Evolutionary conservation across 2,113 vertebrate species (phyloP).

Genomic region (Himantopus leucocephalus): DNA sequence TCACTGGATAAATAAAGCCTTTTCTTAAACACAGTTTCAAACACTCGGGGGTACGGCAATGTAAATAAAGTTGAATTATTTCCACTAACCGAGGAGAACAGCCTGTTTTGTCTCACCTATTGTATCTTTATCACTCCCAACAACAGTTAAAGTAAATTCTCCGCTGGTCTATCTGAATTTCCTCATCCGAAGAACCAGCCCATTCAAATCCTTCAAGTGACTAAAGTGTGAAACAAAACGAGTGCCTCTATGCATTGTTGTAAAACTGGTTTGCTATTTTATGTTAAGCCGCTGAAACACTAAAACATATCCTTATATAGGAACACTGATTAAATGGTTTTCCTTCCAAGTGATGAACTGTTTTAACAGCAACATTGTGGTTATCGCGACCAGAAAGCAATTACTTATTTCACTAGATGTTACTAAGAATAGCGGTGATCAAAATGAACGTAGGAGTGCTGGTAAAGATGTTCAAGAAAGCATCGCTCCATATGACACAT

Average conservation of each 20-base stretch:
- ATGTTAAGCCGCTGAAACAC: neutral
- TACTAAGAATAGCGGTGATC: conserved; percentile 54
- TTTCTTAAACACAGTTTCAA: neutral
- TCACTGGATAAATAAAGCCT: neutral
- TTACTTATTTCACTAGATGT: conserved; percentile 48
- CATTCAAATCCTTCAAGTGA: conserved; percentile 32
- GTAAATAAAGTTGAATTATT: conserved; percentile 58
- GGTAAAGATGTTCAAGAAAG: neutral
- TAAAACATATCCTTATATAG: conserved; percentile 35
- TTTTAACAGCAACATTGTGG: conserved; percentile 39
- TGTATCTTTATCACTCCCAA: conserved; percentile 27
- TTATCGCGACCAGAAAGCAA: conserved; percentile 50
- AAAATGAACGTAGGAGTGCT: conserved; percentile 50
- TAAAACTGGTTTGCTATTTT: conserved; percentile 1
- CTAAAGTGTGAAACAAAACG: conserved; percentile 58
- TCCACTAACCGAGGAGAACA: conserved; percentile 17
- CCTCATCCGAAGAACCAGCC: conserved; percentile 23
- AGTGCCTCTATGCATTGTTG: neutral
- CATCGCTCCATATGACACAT: neutral
- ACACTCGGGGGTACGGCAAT: neutral
- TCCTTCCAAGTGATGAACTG: conserved; percentile 28
- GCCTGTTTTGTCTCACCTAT: neutral
- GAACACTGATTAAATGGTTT: conserved; percentile 13
- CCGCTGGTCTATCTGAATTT: neutral
- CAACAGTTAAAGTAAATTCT: conserved; percentile 16